phyloP scores from a whole-genome alignment of 2,888 invertebrate species.

The Cinara cedri region DNA sequence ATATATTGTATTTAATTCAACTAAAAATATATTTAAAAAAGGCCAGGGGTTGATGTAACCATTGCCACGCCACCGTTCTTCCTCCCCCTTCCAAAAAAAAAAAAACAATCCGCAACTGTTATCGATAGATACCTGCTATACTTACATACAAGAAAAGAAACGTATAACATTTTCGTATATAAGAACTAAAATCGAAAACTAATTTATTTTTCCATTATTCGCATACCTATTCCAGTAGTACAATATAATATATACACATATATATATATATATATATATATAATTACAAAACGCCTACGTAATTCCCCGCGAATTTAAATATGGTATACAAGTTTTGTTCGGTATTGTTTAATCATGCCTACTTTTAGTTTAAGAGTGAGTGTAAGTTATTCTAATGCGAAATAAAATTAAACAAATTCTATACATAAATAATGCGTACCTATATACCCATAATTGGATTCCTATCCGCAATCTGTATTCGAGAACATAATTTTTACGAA shows the following conservation, averaged over 20 bases:
- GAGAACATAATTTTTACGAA: background rate
- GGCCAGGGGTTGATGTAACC: too few species aligned
- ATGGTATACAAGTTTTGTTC: conserved; percentile 17
- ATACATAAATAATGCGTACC: conserved; percentile 38
- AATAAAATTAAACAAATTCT: background rate
- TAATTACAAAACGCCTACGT: background rate
- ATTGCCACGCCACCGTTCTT: too few species aligned
- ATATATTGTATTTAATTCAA: too few species aligned
- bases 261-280: too few species aligned
- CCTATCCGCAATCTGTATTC: background rate
- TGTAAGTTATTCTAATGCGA: background rate
- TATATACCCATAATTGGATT: conserved; percentile 28
- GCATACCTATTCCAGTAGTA: background rate
- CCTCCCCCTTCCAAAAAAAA: too few species aligned
- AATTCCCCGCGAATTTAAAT: background rate
- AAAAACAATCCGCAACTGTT: too few species aligned
- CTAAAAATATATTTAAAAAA: too few species aligned
- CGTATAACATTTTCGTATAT: background rate
- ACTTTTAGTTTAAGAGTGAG: background rate
- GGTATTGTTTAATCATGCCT: background rate
- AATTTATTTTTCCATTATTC: conserved; percentile 17
- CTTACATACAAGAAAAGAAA: background rate
- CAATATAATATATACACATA: too few species aligned
- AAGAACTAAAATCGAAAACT: background rate
- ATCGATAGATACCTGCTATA: too few species aligned